Evolutionary conservation across 2,113 vertebrate species (phyloP), one percentile per base, ranked within the genome.

Genomic region (Tachysurus fulvidraco): DNA sequence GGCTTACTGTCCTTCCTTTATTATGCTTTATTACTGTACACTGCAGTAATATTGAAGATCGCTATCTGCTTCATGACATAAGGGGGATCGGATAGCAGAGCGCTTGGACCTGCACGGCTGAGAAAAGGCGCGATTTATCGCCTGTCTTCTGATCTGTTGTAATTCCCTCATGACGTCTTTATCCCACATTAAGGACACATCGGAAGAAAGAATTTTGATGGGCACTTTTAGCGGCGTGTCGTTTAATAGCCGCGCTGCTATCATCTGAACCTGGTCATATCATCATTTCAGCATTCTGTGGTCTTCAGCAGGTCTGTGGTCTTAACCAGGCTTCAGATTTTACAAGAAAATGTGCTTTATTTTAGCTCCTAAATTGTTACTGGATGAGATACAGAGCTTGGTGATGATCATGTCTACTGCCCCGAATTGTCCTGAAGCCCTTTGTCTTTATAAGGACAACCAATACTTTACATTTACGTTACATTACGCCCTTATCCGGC

Each of bases 241-340:
- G 64, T 44, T 60, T 85, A 46, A 13, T 46, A 73, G 52, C 52
- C 19, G 54, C 14, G 11, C 52, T 83, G 25, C 41, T 81, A 41
- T 81, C 44, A 67, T 64, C 73, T 36, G 23, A 84, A 74, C 55
- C 64, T 64, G 6, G 55, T 65, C 19, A 44, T 65, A 57, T 83
- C 67, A 23, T 78, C 83, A 69, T 57, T 50, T 50, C 71, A 28
- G 76, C 80, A 67, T 84, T 89, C n/a, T 69, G 59, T n/a, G 80
- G 79, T 60, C 11, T 60, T 41, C 17, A 14, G 79, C 73, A 84
- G 19, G 85, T 52, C 77, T 77, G 67, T 46, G 78, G 67, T 80
- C 62, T 87, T 64, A 65, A 84, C 46, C 57, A 81, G 81, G 65
- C 82, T 55, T 60, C 25, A 79, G 85, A 65, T 87, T 88, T 88